A percentile compares a stretch with the other conserved stretches of the same genome.
phyloP scores from a whole-genome alignment of 2,797 vertebrate genomes.

The Taeniopygia guttata region DNA sequence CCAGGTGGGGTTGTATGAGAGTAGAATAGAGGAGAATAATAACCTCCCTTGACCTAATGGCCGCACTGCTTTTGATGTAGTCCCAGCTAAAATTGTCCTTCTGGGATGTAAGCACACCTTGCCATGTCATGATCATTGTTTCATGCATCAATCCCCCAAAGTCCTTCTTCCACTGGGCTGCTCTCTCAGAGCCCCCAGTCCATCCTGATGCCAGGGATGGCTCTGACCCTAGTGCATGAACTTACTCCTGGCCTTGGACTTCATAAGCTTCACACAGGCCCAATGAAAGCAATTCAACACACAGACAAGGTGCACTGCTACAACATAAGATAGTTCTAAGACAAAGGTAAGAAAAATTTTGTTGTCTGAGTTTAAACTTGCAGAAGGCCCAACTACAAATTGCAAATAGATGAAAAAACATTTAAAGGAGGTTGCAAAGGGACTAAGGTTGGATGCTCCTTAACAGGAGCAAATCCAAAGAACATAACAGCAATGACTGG shows the following conservation, averaged over 20 bases:
- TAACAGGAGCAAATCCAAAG: neutral
- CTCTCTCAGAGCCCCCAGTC: neutral
- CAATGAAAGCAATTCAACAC: neutral
- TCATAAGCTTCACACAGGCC: neutral
- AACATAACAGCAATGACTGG: neutral
- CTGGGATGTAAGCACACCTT: rapidly evolving
- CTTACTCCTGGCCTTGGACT: neutral
- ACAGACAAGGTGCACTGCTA: neutral
- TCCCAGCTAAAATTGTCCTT: neutral
- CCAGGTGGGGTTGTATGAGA: neutral
- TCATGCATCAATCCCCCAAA: neutral
- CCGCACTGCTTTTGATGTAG: neutral
- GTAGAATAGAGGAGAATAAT: neutral
- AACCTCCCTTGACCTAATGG: neutral
- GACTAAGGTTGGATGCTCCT: neutral
- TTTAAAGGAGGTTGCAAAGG: neutral
- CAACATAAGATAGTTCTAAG: neutral
- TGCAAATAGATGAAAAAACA: neutral
- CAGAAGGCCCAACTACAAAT: neutral
- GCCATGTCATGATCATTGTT: neutral
- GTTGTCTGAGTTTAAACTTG: neutral
- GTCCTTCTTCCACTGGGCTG: neutral
- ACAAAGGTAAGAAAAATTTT: neutral
- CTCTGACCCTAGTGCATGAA: neutral
- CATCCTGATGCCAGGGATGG: neutral